These are phyloP conservation scores for Limnephilus auricula DNA, from an alignment of 2,888 invertebrate species.

Conservation along the genomic window DNA sequence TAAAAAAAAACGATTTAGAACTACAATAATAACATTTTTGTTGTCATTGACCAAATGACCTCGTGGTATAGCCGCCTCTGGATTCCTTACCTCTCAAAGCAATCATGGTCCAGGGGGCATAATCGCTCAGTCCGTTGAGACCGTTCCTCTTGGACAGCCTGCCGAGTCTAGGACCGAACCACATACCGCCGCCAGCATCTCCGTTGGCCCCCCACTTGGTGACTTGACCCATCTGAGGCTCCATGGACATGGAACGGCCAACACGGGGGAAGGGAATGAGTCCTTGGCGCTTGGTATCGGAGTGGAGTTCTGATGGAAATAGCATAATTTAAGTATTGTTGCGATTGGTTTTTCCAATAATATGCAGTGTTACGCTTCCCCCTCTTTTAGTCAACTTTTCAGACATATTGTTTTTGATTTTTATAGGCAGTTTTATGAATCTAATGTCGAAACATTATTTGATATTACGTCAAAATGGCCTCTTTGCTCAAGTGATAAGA, in stretches of 20 bases:
- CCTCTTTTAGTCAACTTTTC: too few species aligned
- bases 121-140: conserved; percentile 54
- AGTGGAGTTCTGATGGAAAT: conserved; percentile 68
- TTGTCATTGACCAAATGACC: too few species aligned
- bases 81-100: conserved; percentile 68
- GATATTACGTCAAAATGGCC: background rate
- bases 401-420: too few species aligned
- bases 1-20: too few species aligned
- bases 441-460: too few species aligned
- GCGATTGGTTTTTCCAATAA: background rate
- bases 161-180: conserved; percentile 84
- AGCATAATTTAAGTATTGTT: background rate
- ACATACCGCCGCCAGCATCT: conserved; percentile 76
- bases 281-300: conserved; percentile 71
- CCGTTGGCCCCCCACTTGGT: conserved; percentile 64
- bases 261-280: conserved; percentile 74
- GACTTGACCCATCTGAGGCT: conserved; percentile 57
- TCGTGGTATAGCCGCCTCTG: background rate
- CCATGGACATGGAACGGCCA: conserved; percentile 70
- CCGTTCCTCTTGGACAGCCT: conserved; percentile 72
- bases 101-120: conserved; percentile 68
- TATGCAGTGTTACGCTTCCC: background rate
- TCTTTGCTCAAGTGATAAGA: background rate
- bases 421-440: too few species aligned
- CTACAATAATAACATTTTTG: too few species aligned